Conservation (phyloP, 1,140 invertebrate genomes). For the Platorchestia sp. region DNA sequence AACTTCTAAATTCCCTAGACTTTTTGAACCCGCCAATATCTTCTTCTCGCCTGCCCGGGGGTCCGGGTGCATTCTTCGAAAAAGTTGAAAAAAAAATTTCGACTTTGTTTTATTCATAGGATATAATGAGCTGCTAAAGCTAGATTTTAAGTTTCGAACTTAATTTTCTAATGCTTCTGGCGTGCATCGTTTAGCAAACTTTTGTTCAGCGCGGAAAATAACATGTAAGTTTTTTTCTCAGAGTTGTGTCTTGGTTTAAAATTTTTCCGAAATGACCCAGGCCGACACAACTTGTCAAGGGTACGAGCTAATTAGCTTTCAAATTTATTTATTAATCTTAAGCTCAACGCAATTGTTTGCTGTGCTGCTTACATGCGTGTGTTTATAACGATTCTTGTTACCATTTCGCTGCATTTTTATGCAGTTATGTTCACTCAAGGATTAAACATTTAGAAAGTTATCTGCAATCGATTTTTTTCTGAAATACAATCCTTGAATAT, state of each 20-base stretch:
- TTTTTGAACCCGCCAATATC: background rate
- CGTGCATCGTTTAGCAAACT: background rate
- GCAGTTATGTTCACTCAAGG: background rate
- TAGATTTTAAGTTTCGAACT: background rate
- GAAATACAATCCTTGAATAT: too few species aligned
- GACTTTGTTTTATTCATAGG: background rate
- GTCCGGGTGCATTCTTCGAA: background rate
- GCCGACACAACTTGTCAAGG: background rate
- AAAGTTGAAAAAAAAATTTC: background rate
- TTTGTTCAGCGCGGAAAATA: background rate
- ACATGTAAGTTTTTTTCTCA: background rate
- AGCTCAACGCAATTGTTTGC: too few species aligned
- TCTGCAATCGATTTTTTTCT: too few species aligned
- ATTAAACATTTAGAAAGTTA: too few species aligned
- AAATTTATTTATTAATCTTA: too few species aligned
- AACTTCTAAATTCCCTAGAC: background rate
- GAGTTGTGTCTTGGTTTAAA: background rate
- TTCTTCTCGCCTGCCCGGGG: background rate
- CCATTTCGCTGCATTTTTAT: background rate
- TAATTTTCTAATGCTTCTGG: background rate
- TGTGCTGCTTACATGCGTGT: too few species aligned
- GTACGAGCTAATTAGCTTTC: too few species aligned
- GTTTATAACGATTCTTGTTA: background rate
- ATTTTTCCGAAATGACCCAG: background rate
- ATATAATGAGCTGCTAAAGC: background rate